These are phyloP conservation scores for Tenualosa ilisha DNA, from an alignment of 2,797 vertebrate genomes.

Conservation along the genomic window DNA sequence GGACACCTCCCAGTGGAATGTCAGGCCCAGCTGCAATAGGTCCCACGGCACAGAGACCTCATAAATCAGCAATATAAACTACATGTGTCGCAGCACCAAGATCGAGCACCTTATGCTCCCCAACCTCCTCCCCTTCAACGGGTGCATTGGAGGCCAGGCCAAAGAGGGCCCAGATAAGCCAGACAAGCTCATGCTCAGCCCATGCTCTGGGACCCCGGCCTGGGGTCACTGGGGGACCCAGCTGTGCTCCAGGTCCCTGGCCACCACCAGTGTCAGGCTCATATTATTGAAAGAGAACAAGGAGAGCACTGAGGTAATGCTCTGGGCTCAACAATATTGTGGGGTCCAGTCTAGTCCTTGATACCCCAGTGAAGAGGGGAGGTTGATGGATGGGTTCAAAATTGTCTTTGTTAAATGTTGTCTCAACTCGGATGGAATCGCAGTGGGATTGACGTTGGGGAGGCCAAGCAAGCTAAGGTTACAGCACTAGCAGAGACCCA, in stretches of 20 bases:
- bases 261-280: background rate
- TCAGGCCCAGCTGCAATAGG: constrained; percentile 33
- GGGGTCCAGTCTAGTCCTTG: background rate
- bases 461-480: background rate
- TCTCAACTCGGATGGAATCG: background rate
- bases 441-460: background rate
- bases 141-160: constrained; percentile 8
- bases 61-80: constrained; percentile 23
- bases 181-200: background rate
- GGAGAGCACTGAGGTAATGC: background rate
- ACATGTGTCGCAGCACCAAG: constrained; percentile 17
- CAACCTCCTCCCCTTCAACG: background rate
- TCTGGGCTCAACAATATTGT: background rate
- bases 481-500: background rate
- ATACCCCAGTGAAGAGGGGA: background rate
- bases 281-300: background rate
- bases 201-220: background rate
- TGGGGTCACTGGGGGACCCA: background rate
- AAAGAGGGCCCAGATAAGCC: background rate
- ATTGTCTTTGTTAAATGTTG: background rate
- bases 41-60: constrained; percentile 23
- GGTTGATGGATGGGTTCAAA: background rate
- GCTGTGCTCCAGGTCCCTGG: background rate
- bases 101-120: background rate
- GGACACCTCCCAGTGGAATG: constrained; percentile 15